A percentile compares a stretch with the other conserved stretches of the same genome.
These are phyloP conservation scores for Trimorus sp. DNA, from an alignment of 2,888 invertebrate genomes.

Conservation along the genomic window DNA sequence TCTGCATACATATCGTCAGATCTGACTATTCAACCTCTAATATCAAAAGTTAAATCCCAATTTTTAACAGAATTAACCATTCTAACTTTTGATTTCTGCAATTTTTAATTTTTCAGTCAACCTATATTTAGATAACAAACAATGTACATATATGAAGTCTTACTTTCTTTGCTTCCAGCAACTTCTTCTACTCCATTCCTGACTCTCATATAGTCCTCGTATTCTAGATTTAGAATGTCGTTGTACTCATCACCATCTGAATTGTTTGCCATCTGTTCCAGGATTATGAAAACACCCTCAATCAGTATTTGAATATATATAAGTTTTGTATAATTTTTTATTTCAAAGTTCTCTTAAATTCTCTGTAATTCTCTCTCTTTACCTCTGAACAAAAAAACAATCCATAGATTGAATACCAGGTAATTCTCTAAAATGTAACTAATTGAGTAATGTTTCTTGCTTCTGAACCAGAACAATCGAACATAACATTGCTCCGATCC, in stretches of 20 bases:
- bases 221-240: slow-evolving; percentile 16
- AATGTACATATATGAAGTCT: slow-evolving; percentile 7
- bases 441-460: slow-evolving; percentile 55
- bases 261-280: slow-evolving; percentile 48
- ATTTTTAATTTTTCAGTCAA: slow-evolving; percentile 17
- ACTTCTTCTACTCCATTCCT: slow-evolving; percentile 19
- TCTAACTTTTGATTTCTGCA: slow-evolving; percentile 11
- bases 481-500: slow-evolving; percentile 43
- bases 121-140: slow-evolving; percentile 7
- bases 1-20: slow-evolving; percentile 31
- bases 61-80: slow-evolving; percentile 3
- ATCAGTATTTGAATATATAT: not conserved
- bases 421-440: slow-evolving; percentile 10
- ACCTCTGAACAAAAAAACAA: not conserved
- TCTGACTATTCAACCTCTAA: slow-evolving; percentile 51
- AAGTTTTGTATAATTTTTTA: slow-evolving; percentile 6
- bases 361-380: not conserved
- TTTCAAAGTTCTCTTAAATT: no score
- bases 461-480: slow-evolving; percentile 46
- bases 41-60: slow-evolving; percentile 20
- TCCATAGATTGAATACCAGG: not conserved
- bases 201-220: slow-evolving; percentile 37
- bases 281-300: slow-evolving; percentile 2
- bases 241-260: slow-evolving; percentile 14
- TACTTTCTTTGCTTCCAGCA: slow-evolving; percentile 11